phyloP scores from a whole-genome alignment of 2,888 invertebrate genomes.

The Nephrotoma flavescens region DNA sequence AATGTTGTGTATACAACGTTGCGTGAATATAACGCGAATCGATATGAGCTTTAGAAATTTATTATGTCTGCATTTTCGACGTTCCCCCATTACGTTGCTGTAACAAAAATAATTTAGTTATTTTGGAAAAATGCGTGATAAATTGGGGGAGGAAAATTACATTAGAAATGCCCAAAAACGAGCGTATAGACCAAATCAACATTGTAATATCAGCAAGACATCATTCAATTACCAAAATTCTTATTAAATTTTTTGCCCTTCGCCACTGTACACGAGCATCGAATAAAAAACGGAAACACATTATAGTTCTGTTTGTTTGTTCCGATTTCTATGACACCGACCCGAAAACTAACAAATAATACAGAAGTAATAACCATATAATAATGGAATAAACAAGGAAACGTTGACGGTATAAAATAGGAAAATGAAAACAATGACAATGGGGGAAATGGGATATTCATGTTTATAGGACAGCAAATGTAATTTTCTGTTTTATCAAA shows the following conservation, averaged over 20 bases:
- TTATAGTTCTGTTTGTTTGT: not conserved
- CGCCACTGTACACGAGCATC: not conserved
- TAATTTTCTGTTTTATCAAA: not conserved
- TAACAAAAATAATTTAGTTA: not conserved
- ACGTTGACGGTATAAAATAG: not conserved
- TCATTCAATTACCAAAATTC: not conserved
- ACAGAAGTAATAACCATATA: not conserved
- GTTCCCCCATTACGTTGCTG: not conserved
- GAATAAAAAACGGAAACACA: not conserved
- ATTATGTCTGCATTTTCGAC: not conserved
- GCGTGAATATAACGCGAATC: not conserved
- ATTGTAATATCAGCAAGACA: not conserved
- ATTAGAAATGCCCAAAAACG: not conserved
- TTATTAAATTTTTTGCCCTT: not conserved
- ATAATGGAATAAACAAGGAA: not conserved
- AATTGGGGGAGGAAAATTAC: not conserved
- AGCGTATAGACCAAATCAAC: not conserved
- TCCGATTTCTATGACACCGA: not conserved
- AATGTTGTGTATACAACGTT: not conserved
- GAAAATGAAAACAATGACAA: not conserved
- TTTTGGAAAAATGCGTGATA: not conserved
- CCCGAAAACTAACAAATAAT: not conserved
- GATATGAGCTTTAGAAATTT: not conserved
- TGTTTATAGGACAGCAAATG: not conserved
- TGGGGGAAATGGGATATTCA: not conserved